Evolutionary conservation across 1,140 invertebrate genomes (phyloP).

Genomic region (Telenomus remus): DNA sequence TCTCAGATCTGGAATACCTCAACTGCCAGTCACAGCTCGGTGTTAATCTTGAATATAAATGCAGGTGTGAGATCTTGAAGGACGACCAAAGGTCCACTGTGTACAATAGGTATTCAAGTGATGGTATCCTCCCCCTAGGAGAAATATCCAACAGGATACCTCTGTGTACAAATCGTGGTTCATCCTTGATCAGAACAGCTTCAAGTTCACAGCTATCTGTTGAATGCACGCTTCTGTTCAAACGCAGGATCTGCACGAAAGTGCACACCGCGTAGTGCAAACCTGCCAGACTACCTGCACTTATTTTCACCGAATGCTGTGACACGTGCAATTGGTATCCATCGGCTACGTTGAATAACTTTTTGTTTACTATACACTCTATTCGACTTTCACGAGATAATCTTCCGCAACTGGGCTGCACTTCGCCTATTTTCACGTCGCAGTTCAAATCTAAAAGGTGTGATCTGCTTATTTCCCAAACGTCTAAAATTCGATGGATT

Average conservation of each 20-base stretch:
- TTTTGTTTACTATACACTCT: conserved; percentile 73
- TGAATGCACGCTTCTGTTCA: conserved; percentile 70
- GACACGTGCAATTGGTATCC: conserved; percentile 75
- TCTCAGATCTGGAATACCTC: conserved; percentile 77
- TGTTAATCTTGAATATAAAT: conserved; percentile 76
- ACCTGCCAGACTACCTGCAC: conserved; percentile 77
- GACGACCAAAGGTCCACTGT: conserved; percentile 78
- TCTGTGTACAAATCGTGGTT: conserved; percentile 78
- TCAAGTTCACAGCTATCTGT: conserved; percentile 66
- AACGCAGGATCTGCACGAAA: conserved; percentile 78
- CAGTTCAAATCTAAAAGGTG: conserved; percentile 73
- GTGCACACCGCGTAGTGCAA: conserved; percentile 80
- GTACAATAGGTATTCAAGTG: conserved; percentile 78
- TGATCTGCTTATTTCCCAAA: conserved; percentile 75
- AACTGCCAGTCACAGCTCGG: conserved; percentile 75
- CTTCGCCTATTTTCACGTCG: conserved; percentile 75
- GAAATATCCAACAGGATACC: conserved; percentile 80
- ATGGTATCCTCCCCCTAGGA: conserved; percentile 78
- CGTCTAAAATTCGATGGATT: conserved; percentile 76
- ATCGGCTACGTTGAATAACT: conserved; percentile 71
- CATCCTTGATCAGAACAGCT: conserved; percentile 79
- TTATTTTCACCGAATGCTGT: conserved; percentile 77
- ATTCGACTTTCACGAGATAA: conserved; percentile 69
- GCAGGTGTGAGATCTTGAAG: conserved; percentile 80
- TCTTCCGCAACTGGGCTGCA: conserved; percentile 73